Base-by-base conservation (phyloP, 2,113 vertebrate genomes). In the Cacatua alba region DNA sequence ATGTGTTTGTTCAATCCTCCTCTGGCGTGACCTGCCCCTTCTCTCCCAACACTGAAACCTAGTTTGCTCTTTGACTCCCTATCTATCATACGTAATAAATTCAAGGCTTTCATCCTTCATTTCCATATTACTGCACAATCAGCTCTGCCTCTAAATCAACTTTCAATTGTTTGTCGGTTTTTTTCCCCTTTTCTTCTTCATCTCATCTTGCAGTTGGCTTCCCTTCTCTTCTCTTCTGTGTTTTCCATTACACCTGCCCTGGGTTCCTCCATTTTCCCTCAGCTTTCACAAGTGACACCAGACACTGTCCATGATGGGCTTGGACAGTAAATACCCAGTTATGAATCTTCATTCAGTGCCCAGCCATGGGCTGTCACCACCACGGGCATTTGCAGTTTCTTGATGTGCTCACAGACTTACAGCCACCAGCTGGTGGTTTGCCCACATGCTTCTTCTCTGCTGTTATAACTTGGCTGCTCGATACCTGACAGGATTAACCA, bases 351-450 rank as follows among this genome's bases (percentile, higher is more conserved):
- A 13, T 25, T 39, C 41, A 26, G 11, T 15, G 16, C 31, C 25
- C 57, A 35, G 2, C 7, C 4, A 0, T 0, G 1, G 29, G 24
- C 24, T 48, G 46, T 26, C 10, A 0, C 11, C 13, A 11, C 18
- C 2, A 0, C 0, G 0, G 59, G 35, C 17, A 12, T 14, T 41
- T 7, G 0, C 46, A 53, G 19, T 19, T 75, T 31, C 48, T 43
- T 41, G 15, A 11, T 7, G 4, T 0, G 2, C 13, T 39, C 1
- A 1, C 17, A 60, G 31, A n/a, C 9, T n/a, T 48, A 9, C n/a
- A 88, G 14, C 31, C 43, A 11, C 31, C 65, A 86, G 14, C 43
- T 57, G 25, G 21, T 52, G 41, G 6, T 57, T 70, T 35, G 31
- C 9, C 24, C 21, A 81, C 59, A 25, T 0, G 0, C 11, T 64